Evolutionary conservation across 2,888 invertebrate species (phyloP).

Genomic region (Bellardia bayeri): DNA sequence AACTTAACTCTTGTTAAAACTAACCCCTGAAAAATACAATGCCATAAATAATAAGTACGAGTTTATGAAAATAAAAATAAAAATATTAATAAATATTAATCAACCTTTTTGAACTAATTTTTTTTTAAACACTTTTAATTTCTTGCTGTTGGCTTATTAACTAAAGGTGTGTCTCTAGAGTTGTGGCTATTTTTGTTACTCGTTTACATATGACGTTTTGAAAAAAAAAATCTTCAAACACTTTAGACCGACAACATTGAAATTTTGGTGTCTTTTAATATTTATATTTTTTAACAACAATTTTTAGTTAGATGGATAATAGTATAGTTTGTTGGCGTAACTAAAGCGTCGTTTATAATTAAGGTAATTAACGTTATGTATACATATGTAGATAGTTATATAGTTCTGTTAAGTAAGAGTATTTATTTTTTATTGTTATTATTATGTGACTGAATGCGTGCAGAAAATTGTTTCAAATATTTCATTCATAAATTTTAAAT

Average conservation of each 20-base stretch:
- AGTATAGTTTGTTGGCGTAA: conserved; percentile 39
- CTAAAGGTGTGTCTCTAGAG: conserved; percentile 64
- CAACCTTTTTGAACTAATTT: conserved; percentile 35
- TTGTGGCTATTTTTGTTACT: not conserved
- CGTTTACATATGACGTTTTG: conserved; percentile 24
- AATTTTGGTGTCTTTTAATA: conserved; percentile 21
- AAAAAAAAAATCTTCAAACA: conserved; percentile 61
- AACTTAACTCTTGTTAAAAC: not conserved
- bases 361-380: conserved; percentile 73
- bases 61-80: not conserved
- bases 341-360: conserved; percentile 69
- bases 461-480: conserved; percentile 80
- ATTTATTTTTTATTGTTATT: conserved; percentile 54
- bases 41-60: not conserved
- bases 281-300: conserved; percentile 2
- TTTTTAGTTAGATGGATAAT: conserved; percentile 6
- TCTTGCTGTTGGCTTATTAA: conserved; percentile 25
- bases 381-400: not conserved
- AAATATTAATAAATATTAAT: conserved; percentile 20
- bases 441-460: conserved; percentile 80
- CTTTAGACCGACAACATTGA: conserved; percentile 43
- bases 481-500: conserved; percentile 43
- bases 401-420: conserved; percentile 25
- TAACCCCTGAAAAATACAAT: not conserved
- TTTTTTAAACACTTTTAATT: conserved; percentile 22